A percentile compares a stretch with the other conserved stretches of the same genome.
Evolutionary conservation across 92 coral and sea anemone genomes (phyloP).

Genomic region (Epizoanthus rinbou): DNA sequence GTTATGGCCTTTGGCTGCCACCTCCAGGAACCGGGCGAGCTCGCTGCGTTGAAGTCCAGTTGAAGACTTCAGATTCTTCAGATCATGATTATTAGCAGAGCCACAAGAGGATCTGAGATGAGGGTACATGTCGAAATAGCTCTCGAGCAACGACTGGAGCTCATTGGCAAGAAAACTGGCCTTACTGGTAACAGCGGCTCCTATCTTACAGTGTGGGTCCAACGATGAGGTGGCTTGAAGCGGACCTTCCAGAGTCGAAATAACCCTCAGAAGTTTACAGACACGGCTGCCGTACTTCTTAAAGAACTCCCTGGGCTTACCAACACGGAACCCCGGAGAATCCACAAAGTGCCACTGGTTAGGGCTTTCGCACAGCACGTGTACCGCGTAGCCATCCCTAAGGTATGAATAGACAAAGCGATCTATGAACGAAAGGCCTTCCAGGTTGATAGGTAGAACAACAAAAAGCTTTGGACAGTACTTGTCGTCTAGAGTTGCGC

Average conservation of each 20-base stretch:
- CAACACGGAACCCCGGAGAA: constrained; percentile 54
- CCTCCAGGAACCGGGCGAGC: constrained; percentile 44
- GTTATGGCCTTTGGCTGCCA: constrained; percentile 33
- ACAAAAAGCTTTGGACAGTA: constrained; percentile 51
- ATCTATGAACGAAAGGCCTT: constrained; percentile 40
- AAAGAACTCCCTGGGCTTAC: constrained; percentile 53
- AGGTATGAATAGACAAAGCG: constrained; percentile 43
- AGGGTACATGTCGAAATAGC: constrained; percentile 40
- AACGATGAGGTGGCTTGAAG: constrained; percentile 15
- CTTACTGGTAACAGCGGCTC: constrained; percentile 7
- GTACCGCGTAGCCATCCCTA: constrained; percentile 57
- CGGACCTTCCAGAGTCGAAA: constrained; percentile 17
- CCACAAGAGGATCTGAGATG: constrained; percentile 17
- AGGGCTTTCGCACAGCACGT: constrained; percentile 50
- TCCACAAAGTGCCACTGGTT: constrained; percentile 50
- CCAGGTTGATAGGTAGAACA: constrained; percentile 44
- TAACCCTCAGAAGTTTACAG: constrained; percentile 33
- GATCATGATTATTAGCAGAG: constrained; percentile 34
- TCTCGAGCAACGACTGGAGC: constrained; percentile 20
- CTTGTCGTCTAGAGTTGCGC: constrained; percentile 38
- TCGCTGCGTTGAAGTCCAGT: constrained; percentile 45
- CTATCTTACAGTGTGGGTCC: constrained; percentile 43
- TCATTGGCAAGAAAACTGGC: not conserved
- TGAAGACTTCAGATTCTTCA: constrained; percentile 30
- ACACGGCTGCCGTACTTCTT: constrained; percentile 41